Conservation (phyloP, 2,797 vertebrate species). For the Naso thynnoides region DNA sequence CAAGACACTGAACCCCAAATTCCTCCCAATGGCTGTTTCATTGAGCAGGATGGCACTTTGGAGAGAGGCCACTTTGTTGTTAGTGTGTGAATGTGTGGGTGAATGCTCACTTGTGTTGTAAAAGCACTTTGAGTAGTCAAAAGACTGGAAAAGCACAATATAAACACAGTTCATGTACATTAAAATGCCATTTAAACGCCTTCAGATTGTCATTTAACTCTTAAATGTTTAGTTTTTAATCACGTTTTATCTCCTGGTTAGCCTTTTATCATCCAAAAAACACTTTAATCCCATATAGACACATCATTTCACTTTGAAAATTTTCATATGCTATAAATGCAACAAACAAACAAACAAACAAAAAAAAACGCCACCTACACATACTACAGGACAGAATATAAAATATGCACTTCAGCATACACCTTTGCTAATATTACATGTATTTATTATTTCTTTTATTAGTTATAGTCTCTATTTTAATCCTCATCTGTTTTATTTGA, state of each 20-base stretch:
- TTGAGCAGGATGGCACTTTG: too few species aligned
- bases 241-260: background rate
- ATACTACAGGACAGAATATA: background rate
- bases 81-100: too few species aligned
- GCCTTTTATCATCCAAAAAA: background rate
- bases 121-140: too few species aligned
- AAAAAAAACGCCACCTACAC: background rate
- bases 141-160: too few species aligned
- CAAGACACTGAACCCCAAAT: too few species aligned
- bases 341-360: too few species aligned
- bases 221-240: background rate
- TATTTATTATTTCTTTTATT: background rate
- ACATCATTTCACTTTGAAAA: background rate
- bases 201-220: background rate
- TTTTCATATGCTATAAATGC: background rate
- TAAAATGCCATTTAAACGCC: too few species aligned
- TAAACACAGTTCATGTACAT: background rate
- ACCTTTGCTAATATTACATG: background rate
- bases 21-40: too few species aligned
- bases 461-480: background rate
- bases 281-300: background rate
- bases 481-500: background rate
- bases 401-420: too few species aligned
- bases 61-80: too few species aligned
- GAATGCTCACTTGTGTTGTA: too few species aligned